Percentiles rank a stretch among this genome's conserved stretches.
Evolutionary conservation across 2,113 vertebrate species (phyloP).

Genomic region (Morone saxatilis): DNA sequence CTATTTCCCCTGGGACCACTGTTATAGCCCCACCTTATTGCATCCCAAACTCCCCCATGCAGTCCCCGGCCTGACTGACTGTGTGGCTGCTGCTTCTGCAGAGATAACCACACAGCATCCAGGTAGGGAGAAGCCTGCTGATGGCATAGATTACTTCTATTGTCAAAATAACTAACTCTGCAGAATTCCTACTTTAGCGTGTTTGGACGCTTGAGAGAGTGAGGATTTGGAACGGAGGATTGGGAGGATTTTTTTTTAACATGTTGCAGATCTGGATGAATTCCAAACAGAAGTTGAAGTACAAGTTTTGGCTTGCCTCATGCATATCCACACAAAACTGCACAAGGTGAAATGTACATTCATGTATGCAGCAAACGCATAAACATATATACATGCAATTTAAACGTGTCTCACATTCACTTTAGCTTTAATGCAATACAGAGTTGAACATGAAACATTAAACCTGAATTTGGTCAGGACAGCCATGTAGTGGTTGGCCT

Average conservation of each 20-base stretch:
- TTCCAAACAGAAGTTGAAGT: conserved; percentile 72
- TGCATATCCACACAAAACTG: conserved; percentile 46
- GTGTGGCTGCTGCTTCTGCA: conserved; percentile 80
- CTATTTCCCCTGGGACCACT: conserved; percentile 67
- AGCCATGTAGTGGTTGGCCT: conserved; percentile 7
- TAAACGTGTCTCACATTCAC: not conserved
- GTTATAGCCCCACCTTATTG: conserved; percentile 67
- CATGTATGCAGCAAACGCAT: not conserved
- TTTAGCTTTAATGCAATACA: not conserved
- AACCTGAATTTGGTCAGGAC: conserved; percentile 18
- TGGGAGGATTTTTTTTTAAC: conserved; percentile 69
- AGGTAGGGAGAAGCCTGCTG: conserved; percentile 81
- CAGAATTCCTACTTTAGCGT: conserved; percentile 86
- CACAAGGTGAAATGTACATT: not conserved
- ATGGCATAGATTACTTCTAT: conserved; percentile 86
- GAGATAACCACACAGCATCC: conserved; percentile 83
- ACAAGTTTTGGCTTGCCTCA: conserved; percentile 74
- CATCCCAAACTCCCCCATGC: conserved; percentile 72
- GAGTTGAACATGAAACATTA: conserved; percentile 22
- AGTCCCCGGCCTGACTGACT: conserved; percentile 61
- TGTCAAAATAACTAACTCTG: conserved; percentile 85
- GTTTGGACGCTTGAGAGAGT: conserved; percentile 77
- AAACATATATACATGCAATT: not conserved
- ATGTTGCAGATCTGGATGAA: conserved; percentile 79
- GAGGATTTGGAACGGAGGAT: conserved; percentile 77